Conservation (phyloP, 2,113 vertebrate genomes). For the Pelusios castaneus region DNA sequence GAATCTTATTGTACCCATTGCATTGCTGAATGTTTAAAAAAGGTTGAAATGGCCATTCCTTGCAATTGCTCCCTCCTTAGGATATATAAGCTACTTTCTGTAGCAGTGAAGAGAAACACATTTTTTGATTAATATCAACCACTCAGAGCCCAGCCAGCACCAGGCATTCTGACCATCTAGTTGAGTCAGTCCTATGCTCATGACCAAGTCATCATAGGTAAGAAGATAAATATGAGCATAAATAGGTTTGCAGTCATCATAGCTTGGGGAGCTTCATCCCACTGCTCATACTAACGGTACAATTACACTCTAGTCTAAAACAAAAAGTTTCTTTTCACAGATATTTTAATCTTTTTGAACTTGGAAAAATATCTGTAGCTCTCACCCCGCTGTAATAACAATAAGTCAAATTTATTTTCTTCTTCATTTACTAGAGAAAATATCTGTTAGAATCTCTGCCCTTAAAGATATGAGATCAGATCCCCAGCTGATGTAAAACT, state of each 20-base stretch:
- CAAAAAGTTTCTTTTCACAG: rapidly evolving
- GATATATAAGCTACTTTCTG: neutral
- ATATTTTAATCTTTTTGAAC: neutral
- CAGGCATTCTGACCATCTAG: neutral
- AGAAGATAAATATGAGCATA: neutral
- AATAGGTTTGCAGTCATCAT: neutral
- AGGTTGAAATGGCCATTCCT: neutral
- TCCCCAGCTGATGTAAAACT: too few species aligned
- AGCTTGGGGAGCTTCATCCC: neutral
- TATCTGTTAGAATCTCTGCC: neutral
- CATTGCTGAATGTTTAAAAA: neutral
- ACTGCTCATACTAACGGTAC: neutral
- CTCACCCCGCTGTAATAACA: neutral
- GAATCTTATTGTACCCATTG: neutral
- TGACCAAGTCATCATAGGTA: neutral
- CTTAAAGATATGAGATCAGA: neutral
- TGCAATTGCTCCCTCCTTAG: neutral
- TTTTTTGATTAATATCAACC: neutral
- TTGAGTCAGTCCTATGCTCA: neutral
- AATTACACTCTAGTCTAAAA: neutral
- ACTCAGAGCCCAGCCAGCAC: neutral
- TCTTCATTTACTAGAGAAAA: neutral
- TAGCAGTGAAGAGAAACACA: neutral
- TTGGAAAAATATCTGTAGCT: neutral
- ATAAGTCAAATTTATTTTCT: neutral